Evolutionary conservation across 2,888 invertebrate species (phyloP), one percentile per base, ranked within the genome.

Genomic region (Andrena hattorfiana): DNA sequence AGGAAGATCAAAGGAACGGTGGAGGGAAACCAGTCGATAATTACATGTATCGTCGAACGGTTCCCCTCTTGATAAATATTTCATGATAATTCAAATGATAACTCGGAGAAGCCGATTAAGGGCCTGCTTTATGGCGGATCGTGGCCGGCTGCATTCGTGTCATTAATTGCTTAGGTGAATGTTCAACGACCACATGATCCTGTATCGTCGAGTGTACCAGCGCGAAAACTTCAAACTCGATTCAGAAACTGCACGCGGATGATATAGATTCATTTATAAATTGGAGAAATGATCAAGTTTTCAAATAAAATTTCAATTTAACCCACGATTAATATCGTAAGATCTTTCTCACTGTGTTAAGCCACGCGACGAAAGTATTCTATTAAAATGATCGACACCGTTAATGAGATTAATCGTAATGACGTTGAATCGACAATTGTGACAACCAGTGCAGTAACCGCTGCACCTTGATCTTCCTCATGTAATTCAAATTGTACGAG

Each of bases 11-110:
- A 60, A 20, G 67, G 42, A 42, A 51, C 60, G 10, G 20, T 49
- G n/a, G 62, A 75, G 69, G 72, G 66, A 69, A 81, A 71, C 69
- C 77, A 73, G 56, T 68, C 71, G 75, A 85, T 73, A 63, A 83
- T 79, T 63, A 63, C 49, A 32, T n/a, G 72, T 56, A 56, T 86
- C 76, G 49, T 83, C 78, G 68, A 80, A 71, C 54, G 72, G 71
- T 76, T 77, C 28, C 60, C 78, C 71, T 56, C 30, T 10, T 59
- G 42, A 63, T 77, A 68, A 81, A 63, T 72, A 63, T 67, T 79
- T 73, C 63, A 49, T 42, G 69, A 81, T 51, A 62, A 69, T 81
- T 67, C 48, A 42, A 67, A 72, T 56, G 66, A 73, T 59, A 74
- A 68, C 54, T 51, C 28, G 30, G 5, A 13, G 62, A 20, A 54